These are phyloP conservation scores for Phodopus roborovskii DNA, from an alignment of 2,113 vertebrate species.

Conservation along the genomic window DNA sequence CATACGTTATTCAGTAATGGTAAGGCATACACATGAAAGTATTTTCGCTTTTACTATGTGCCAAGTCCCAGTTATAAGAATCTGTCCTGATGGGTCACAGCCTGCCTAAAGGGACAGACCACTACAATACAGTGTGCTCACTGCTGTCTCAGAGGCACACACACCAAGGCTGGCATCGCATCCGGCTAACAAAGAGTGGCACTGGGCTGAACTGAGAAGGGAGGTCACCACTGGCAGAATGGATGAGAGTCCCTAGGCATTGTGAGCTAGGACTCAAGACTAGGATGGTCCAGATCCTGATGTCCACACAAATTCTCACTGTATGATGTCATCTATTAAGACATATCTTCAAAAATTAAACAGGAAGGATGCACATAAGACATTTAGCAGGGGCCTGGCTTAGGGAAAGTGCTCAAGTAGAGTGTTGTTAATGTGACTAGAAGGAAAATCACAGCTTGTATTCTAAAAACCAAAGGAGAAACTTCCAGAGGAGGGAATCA, in stretches of 20 bases:
- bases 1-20: background rate
- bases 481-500: background rate
- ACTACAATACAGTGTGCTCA: too few species aligned
- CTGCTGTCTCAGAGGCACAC: background rate
- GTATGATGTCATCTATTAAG: background rate
- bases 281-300: background rate
- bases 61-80: background rate
- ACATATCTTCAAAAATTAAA: background rate
- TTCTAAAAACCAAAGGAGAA: background rate
- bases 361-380: background rate
- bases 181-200: background rate
- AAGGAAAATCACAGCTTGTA: background rate
- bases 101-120: background rate
- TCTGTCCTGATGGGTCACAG: background rate
- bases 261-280: background rate
- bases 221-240: fast-evolving
- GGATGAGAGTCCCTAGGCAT: background rate
- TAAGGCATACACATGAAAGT: background rate
- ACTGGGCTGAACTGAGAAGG: background rate
- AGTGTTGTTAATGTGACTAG: background rate
- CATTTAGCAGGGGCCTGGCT: background rate
- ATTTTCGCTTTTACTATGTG: background rate
- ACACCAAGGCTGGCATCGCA: background rate
- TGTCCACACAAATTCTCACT: background rate
- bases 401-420: background rate